Percentiles rank a stretch among this genome's conserved stretches.
Conservation (phyloP, 2,888 invertebrate genomes). For the Elegia similella region DNA sequence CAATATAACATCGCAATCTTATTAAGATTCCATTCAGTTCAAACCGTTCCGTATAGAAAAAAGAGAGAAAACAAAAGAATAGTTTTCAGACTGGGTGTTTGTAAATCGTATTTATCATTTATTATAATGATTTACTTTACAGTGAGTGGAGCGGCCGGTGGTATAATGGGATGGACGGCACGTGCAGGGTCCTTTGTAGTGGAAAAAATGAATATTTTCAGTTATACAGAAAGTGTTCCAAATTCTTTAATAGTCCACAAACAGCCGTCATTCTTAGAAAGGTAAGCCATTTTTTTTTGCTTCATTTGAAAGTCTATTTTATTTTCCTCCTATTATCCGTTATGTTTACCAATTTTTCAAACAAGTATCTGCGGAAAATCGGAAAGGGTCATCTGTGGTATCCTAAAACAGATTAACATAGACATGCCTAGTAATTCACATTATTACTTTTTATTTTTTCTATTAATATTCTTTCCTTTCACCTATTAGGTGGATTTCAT, state of each 20-base stretch:
- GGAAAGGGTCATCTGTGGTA: too few species aligned
- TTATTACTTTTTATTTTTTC: constrained; percentile 15
- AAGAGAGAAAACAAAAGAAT: not conserved
- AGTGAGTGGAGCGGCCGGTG: constrained; percentile 67
- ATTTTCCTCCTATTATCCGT: too few species aligned
- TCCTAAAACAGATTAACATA: too few species aligned
- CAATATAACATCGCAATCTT: too few species aligned
- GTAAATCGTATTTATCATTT: not conserved
- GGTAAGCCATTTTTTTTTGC: constrained; percentile 40
- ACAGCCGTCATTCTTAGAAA: constrained; percentile 76
- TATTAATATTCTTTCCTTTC: constrained; percentile 25
- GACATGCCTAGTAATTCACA: not conserved
- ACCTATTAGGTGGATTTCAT: constrained; percentile 49
- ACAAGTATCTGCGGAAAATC: too few species aligned
- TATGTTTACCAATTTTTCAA: too few species aligned
- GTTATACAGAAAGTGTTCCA: constrained; percentile 73
- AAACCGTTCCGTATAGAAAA: too few species aligned
- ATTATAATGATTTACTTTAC: not conserved
- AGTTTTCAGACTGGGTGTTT: constrained; percentile 19
- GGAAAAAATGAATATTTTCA: constrained; percentile 87
- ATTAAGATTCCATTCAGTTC: too few species aligned
- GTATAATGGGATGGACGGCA: constrained; percentile 88
- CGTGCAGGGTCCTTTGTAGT: constrained; percentile 90
- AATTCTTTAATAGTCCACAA: constrained; percentile 69
- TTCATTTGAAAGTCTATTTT: not conserved